phyloP scores from a whole-genome alignment of 1,140 invertebrate species.

The Coptotermes formosanus region DNA sequence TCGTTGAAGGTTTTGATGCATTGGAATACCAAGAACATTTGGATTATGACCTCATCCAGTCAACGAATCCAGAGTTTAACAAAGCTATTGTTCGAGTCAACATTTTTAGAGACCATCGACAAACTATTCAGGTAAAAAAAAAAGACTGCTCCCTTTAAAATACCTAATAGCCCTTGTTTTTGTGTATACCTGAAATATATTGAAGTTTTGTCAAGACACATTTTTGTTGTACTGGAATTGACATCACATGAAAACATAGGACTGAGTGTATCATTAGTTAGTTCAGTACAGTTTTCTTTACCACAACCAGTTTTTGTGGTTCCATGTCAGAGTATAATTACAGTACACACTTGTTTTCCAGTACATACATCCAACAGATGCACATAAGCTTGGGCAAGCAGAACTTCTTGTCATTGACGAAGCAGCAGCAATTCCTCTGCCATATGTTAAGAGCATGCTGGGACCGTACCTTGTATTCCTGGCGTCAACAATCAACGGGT shows the following conservation, averaged over 20 bases:
- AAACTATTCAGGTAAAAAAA: conserved; percentile 83
- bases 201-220: no score
- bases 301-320: no score
- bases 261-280: no score
- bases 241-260: no score
- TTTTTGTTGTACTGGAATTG: no score
- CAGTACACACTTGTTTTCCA: conserved; percentile 47
- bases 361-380: conserved; percentile 93
- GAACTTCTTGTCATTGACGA: conserved; percentile 97
- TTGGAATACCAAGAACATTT: conserved; percentile 95
- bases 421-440: conserved; percentile 96
- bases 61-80: conserved; percentile 94
- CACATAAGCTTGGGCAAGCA: conserved; percentile 84
- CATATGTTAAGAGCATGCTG: conserved; percentile 86
- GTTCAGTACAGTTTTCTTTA: no score
- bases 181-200: no score
- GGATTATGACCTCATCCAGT: conserved; percentile 95
- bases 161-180: no score
- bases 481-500: conserved; percentile 95
- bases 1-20: conserved; percentile 76
- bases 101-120: conserved; percentile 87
- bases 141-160: no score
- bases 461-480: conserved; percentile 95
- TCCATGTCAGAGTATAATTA: background rate
- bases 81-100: conserved; percentile 95